Evolutionary conservation across 2,113 vertebrate genomes (phyloP).

Genomic region (Capra hircus): DNA sequence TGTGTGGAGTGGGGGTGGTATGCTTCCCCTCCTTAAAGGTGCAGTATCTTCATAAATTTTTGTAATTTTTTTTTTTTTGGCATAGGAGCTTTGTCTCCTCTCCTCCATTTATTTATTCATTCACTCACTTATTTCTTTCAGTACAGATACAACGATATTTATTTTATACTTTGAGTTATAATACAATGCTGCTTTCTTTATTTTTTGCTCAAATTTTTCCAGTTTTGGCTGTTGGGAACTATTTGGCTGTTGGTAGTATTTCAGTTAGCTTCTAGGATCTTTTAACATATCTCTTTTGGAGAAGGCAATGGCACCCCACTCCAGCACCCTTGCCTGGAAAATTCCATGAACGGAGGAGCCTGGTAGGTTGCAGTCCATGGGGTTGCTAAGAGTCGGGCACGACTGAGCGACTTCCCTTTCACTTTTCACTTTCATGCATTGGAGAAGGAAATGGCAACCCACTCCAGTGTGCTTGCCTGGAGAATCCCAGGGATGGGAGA

Average conservation of each 20-base stretch:
- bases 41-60: neutral
- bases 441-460: no score
- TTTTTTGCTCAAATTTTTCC: neutral
- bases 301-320: no score
- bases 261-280: neutral
- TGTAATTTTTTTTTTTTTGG: neutral
- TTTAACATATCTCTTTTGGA: neutral
- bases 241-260: neutral
- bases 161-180: neutral
- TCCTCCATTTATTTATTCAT: neutral
- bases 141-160: neutral
- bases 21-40: no score
- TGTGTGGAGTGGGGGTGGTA: neutral
- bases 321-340: no score
- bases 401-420: no score
- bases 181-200: neutral
- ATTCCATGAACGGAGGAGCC: no score
- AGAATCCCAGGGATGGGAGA: no score
- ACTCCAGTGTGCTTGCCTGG: no score
- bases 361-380: no score
- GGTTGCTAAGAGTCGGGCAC: accelerated
- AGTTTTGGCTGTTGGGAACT: neutral
- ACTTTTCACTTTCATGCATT: no score
- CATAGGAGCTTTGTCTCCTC: neutral
- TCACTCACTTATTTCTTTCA: neutral